These are phyloP conservation scores for Anabas testudineus DNA, from an alignment of 2,797 vertebrate genomes.

Conservation along the genomic window DNA sequence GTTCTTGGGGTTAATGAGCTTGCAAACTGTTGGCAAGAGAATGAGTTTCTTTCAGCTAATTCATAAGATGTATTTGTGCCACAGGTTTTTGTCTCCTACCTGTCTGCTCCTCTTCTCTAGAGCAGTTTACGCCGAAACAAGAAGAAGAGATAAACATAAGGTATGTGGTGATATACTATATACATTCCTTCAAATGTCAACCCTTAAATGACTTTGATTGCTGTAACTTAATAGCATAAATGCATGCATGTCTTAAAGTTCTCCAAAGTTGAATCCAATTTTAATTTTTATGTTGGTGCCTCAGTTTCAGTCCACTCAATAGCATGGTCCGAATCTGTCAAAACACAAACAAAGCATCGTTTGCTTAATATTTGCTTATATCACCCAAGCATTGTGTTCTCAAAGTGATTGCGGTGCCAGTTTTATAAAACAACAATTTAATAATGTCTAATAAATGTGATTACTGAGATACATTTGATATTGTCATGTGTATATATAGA, in stretches of 20 bases:
- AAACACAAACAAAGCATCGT: slow-evolving; percentile 8
- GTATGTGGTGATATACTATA: too few species aligned
- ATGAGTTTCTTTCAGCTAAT: too few species aligned
- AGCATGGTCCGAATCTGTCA: background rate
- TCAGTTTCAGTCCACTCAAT: slow-evolving; percentile 5
- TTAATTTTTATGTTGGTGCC: background rate
- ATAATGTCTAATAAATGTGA: slow-evolving; percentile 48
- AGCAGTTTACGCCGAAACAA: too few species aligned
- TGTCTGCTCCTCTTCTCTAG: too few species aligned
- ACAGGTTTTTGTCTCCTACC: background rate
- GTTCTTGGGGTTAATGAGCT: too few species aligned
- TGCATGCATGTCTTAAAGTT: slow-evolving; percentile 4
- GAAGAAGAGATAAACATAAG: too few species aligned
- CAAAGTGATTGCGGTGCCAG: slow-evolving; percentile 27
- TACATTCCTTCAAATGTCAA: background rate
- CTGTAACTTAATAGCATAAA: background rate
- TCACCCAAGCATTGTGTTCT: slow-evolving; percentile 10
- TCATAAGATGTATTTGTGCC: background rate
- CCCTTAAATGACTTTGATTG: background rate
- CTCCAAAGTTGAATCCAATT: background rate
- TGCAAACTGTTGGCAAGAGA: too few species aligned
- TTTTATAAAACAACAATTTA: slow-evolving; percentile 49
- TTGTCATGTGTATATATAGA: slow-evolving; percentile 87
- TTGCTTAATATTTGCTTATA: slow-evolving; percentile 6
- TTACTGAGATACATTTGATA: slow-evolving; percentile 70